Conservation (phyloP, 2,888 invertebrate species). For the Tuberolachnus salignus region DNA sequence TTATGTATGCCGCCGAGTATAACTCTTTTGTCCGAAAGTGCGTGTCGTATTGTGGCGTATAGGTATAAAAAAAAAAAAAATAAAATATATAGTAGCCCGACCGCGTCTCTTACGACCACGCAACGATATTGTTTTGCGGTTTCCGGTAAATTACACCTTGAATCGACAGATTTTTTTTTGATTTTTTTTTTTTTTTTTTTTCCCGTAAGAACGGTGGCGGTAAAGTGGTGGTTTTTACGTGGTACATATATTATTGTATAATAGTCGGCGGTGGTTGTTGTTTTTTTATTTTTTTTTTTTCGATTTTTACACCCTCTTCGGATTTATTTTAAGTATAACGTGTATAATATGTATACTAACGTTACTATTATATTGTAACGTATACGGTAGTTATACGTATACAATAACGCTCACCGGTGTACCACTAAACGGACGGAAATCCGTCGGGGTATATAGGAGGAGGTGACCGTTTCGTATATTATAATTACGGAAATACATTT, state of each 20-base stretch:
- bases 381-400: too few species aligned
- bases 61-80: not conserved
- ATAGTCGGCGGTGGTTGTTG: too few species aligned
- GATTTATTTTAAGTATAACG: too few species aligned
- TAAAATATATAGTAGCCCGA: slow-evolving; percentile 24
- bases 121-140: slow-evolving; percentile 53
- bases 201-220: not conserved
- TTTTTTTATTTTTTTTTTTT: not conserved
- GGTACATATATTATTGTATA: too few species aligned
- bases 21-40: slow-evolving; percentile 33
- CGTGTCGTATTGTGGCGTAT: not conserved
- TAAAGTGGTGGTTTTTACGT: slow-evolving; percentile 41
- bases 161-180: not conserved
- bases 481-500: too few species aligned
- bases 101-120: slow-evolving; percentile 13
- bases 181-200: slow-evolving; percentile 14
- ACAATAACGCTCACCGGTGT: too few species aligned
- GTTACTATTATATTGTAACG: too few species aligned
- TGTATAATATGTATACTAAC: too few species aligned
- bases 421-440: too few species aligned
- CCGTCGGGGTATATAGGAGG: too few species aligned
- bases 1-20: too few species aligned
- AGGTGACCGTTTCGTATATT: too few species aligned
- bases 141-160: slow-evolving; percentile 56
- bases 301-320: slow-evolving; percentile 3